A percentile compares a stretch with the other conserved stretches of the same genome.
These are phyloP conservation scores for Metallyticus violacea DNA, from an alignment of 2,888 invertebrate species.

Conservation along the genomic window DNA sequence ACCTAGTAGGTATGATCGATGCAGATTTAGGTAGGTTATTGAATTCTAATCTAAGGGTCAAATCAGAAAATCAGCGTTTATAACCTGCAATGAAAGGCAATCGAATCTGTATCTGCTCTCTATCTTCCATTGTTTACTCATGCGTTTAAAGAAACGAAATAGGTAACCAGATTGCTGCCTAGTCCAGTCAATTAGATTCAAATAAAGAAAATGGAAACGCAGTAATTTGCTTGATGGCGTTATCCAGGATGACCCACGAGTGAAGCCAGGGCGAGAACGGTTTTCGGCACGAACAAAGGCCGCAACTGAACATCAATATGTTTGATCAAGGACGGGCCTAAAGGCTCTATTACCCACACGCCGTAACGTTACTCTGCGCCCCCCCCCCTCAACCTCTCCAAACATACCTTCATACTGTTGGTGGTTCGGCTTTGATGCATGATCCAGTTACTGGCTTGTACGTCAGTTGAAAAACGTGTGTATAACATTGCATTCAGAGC, in stretches of 20 bases:
- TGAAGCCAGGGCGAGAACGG: not conserved
- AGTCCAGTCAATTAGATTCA: not conserved
- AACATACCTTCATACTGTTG: not conserved
- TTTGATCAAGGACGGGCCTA: conserved; percentile 11
- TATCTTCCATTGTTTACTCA: too few relatives aligned
- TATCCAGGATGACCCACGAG: not conserved
- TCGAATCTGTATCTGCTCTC: too few relatives aligned
- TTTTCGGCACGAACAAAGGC: conserved; percentile 1
- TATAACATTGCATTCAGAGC: not conserved
- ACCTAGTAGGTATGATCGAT: too few relatives aligned
- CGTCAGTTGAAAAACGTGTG: not conserved
- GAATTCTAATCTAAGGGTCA: too few relatives aligned
- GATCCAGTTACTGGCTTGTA: not conserved
- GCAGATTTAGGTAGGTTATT: too few relatives aligned
- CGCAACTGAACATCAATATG: not conserved
- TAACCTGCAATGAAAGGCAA: too few relatives aligned
- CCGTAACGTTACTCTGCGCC: not conserved
- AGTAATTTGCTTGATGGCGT: not conserved
- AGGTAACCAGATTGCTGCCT: not conserved
- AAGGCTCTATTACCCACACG: conserved; percentile 6
- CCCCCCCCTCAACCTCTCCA: not conserved
- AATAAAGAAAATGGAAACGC: not conserved
- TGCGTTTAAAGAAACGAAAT: not conserved
- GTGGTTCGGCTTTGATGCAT: not conserved
- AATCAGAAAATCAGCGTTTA: too few relatives aligned